A percentile compares a stretch with the other conserved stretches of the same genome.
These are phyloP conservation scores for Cygnus buccinator DNA, from an alignment of 2,113 vertebrate genomes.

Conservation along the genomic window DNA sequence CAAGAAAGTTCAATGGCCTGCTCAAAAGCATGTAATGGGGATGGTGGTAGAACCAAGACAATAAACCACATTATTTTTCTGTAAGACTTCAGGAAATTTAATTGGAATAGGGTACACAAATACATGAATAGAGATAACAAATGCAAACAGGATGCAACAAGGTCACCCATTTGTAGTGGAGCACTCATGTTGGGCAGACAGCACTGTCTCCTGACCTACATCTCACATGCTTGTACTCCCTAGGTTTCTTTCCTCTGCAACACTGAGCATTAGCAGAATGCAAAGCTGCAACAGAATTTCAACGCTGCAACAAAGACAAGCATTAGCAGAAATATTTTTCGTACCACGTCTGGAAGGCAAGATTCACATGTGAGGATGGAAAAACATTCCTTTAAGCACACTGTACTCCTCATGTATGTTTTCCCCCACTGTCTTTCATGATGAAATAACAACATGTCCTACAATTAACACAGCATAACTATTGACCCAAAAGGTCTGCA, in stretches of 20 bases:
- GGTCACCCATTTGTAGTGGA: not conserved
- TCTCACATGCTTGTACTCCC: not conserved
- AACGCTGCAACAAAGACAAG: not conserved
- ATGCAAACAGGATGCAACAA: not conserved
- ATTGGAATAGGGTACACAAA: not conserved
- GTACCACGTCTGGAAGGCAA: not conserved
- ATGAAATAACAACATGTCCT: not conserved
- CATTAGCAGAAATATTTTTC: not conserved
- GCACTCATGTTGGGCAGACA: not conserved
- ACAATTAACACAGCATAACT: not conserved
- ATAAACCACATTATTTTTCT: not conserved
- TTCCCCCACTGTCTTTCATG: not conserved
- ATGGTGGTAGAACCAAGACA: not conserved
- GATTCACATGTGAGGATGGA: not conserved
- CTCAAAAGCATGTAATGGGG: not conserved
- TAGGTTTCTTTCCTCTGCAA: not conserved
- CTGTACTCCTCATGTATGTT: rapidly evolving
- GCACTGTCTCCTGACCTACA: not conserved
- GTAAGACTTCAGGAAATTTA: not conserved
- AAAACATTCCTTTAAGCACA: not conserved
- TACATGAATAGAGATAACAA: not conserved
- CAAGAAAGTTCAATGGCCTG: not conserved
- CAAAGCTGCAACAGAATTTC: not conserved
- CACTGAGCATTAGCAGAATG: not conserved
- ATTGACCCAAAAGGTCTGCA: not conserved